A percentile compares a stretch with the other conserved stretches of the same genome.
phyloP scores from a whole-genome alignment of 2,797 vertebrate species.

The Acanthiza pusilla region DNA sequence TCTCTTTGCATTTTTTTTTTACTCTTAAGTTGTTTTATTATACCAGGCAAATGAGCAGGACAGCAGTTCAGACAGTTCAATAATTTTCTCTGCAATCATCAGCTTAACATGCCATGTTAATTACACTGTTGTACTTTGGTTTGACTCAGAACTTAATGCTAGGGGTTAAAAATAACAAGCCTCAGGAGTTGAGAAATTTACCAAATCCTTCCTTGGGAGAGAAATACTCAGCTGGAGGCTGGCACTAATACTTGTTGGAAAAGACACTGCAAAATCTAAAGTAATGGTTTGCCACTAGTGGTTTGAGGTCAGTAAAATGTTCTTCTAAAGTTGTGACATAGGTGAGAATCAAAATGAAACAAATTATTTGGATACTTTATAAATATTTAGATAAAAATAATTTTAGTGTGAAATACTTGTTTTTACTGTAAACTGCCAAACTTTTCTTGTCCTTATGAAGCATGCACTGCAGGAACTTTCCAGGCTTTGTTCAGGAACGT shows the following conservation, averaged over 20 bases:
- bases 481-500: not conserved
- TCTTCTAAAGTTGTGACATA: not conserved
- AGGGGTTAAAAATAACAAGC: not conserved
- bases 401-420: not conserved
- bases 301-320: not conserved
- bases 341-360: not conserved
- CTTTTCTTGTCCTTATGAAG: not conserved
- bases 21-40: not conserved
- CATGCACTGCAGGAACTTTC: not conserved
- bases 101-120: not conserved
- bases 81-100: not conserved
- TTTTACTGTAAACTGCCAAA: not conserved
- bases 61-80: not conserved
- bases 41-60: not conserved
- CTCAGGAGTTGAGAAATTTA: not conserved
- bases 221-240: not conserved
- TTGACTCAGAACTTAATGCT: not conserved
- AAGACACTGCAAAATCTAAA: not conserved
- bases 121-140: not conserved
- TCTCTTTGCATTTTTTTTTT: not conserved
- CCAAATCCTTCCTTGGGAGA: not conserved
- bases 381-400: not conserved
- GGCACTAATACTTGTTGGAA: not conserved
- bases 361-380: not conserved
- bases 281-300: not conserved